These are phyloP conservation scores for Lontra canadensis DNA, from an alignment of 2,113 vertebrate species.

Conservation along the genomic window DNA sequence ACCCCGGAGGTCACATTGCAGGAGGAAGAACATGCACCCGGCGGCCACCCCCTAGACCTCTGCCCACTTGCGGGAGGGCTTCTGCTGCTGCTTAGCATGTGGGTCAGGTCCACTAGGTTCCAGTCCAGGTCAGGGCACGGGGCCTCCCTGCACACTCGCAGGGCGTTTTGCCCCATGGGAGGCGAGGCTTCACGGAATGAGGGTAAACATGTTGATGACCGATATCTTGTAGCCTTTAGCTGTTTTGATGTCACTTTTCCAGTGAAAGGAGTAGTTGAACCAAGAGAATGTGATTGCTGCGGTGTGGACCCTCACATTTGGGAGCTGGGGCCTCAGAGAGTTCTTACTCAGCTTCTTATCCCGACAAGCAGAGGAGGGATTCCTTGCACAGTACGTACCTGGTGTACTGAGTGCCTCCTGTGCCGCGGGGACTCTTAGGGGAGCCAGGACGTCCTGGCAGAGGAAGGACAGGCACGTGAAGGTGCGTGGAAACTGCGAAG, in stretches of 20 bases:
- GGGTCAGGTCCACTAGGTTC: neutral
- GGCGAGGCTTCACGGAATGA: neutral
- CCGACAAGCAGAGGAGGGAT: accelerated
- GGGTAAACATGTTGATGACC: too few species aligned
- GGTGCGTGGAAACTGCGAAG: neutral
- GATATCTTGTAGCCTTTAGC: neutral
- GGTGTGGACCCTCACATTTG: neutral
- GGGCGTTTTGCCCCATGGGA: accelerated
- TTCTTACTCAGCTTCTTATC: neutral
- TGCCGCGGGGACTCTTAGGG: neutral
- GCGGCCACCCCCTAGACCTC: neutral
- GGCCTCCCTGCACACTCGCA: neutral
- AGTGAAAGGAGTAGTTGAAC: neutral
- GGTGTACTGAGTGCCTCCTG: accelerated
- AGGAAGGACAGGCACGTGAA: neutral
- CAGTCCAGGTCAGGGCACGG: neutral
- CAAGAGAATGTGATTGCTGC: neutral
- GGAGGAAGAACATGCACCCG: too few species aligned
- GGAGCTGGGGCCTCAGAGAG: neutral
- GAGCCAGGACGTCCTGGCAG: neutral
- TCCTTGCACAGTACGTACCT: neutral
- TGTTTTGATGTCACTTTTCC: neutral
- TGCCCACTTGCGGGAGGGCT: accelerated
- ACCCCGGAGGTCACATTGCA: too few species aligned
- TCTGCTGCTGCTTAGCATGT: neutral